A percentile compares a stretch with the other conserved stretches of the same genome.
Evolutionary conservation across 2,113 vertebrate genomes (phyloP).

Genomic region (Mirza zaza): DNA sequence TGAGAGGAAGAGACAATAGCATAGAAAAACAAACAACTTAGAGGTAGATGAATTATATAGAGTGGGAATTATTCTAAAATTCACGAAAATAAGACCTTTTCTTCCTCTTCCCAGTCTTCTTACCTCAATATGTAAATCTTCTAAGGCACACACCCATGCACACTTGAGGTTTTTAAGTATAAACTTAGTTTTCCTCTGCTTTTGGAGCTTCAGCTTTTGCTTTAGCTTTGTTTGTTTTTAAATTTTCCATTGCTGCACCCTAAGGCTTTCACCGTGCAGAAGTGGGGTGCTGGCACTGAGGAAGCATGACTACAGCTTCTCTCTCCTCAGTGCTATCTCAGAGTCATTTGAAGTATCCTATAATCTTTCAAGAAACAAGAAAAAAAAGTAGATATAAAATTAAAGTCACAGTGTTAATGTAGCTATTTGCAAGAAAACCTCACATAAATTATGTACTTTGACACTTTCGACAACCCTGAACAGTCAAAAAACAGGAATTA

Average conservation of each 20-base stretch:
- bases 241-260: neutral
- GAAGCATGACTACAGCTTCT: neutral
- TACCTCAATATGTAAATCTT: neutral
- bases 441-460: neutral
- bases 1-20: neutral
- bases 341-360: neutral
- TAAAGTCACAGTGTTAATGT: neutral
- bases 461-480: neutral
- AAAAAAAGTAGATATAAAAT: neutral
- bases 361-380: neutral
- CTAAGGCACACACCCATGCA: neutral
- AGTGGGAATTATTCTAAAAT: neutral
- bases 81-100: neutral
- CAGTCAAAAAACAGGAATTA: neutral
- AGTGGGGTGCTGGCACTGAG: too few relatives aligned
- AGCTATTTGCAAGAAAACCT: neutral
- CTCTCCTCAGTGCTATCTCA: neutral
- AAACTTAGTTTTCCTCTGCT: neutral
- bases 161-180: too few relatives aligned
- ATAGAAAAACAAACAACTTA: neutral
- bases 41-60: neutral
- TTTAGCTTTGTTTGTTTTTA: neutral
- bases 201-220: neutral
- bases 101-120: neutral
- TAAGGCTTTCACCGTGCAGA: neutral